Base-by-base conservation (phyloP, 2,888 invertebrate genomes). In the Piscicola geometra region DNA sequence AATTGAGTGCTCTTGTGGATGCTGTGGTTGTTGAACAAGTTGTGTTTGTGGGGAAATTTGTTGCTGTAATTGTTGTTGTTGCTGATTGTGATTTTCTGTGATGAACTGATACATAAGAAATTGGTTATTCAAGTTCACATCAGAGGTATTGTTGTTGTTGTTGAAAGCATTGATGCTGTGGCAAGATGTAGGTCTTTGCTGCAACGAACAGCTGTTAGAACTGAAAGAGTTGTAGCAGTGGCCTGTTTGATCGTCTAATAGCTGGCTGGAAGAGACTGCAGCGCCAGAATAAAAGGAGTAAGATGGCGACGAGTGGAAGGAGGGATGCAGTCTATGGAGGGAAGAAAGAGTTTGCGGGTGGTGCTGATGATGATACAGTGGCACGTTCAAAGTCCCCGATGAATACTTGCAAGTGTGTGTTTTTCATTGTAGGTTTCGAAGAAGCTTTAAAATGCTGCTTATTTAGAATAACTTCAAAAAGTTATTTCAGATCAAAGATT, bases 321-420 rank as follows among this genome's bases (percentile, higher is more conserved):
- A 21, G 5, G 25, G n/a, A 28, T 32, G 68, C 2, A 35, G 21
- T 68, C 28, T 35, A 15, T 35, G 33, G 0, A 72, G 21, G 3
- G 52, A 50, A n/a, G 50, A 30, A 50, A 47, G 50, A 30, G 15
- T 35, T 56, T 72, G 72, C 33, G 72, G 21, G 30, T 56, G 15
- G 47, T 12, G 72, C 21, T 56, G 50, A 52, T 12, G 72, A 25
- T 56, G 50, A 35, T 30, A 33, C 47, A 30, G 35, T 21, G n/a
- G 72, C 32, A 72, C 47, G 25, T 33, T 33, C 56, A 33, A 32
- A 56, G 50, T 25, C 30, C 60, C 60, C n/a, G n/a, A 25, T 15
- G 33, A 50, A 33, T 52, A 71, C 33, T 32, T 50, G 28, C n/a
- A n/a, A 32, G 30, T 56, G 52, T 0, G 41, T 36, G 28, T 15